These are phyloP conservation scores for Achlya flavicornis DNA, from an alignment of 2,888 invertebrate genomes.

Conservation along the genomic window DNA sequence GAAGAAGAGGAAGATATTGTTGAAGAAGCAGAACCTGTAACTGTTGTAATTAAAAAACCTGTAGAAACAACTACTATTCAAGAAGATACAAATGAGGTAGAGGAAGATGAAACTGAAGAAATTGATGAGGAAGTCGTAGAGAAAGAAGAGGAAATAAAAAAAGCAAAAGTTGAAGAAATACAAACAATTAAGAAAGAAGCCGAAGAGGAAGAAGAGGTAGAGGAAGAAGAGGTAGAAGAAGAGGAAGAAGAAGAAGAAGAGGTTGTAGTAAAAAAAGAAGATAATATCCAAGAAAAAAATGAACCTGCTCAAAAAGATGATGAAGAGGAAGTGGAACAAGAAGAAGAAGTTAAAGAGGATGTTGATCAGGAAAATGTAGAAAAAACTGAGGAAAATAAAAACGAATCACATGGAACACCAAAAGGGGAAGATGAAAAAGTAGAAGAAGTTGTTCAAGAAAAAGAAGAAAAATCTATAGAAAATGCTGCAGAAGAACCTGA, in stretches of 20 bases:
- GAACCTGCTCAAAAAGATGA: slow-evolving; percentile 22
- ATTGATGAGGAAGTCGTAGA: slow-evolving; percentile 20
- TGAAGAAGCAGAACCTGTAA: slow-evolving; percentile 43
- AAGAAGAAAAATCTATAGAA: slow-evolving; percentile 25
- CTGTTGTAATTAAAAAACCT: slow-evolving; percentile 41
- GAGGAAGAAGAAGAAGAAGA: slow-evolving; percentile 18
- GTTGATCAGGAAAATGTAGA: slow-evolving; percentile 26
- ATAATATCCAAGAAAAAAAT: slow-evolving; percentile 18
- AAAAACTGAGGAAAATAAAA: slow-evolving; percentile 29
- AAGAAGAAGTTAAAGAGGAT: slow-evolving; percentile 36
- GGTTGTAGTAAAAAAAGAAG: slow-evolving; percentile 20
- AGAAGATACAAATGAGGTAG: slow-evolving; percentile 10
- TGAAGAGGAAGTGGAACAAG: slow-evolving; percentile 12
- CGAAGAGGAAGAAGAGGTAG: slow-evolving; percentile 14
- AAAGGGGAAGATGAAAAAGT: slow-evolving; percentile 27
- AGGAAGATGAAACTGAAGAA: slow-evolving; percentile 21
- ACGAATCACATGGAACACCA: slow-evolving; percentile 28
- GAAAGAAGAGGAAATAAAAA: slow-evolving; percentile 16
- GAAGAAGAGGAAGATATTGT: slow-evolving; percentile 46
- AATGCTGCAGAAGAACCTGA: slow-evolving; percentile 27
- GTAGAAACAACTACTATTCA: slow-evolving; percentile 21
- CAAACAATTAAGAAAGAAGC: slow-evolving; percentile 12
- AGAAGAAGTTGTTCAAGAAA: slow-evolving; percentile 32
- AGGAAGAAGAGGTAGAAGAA: slow-evolving; percentile 17
- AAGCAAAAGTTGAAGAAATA: slow-evolving; percentile 18